Conservation (phyloP, 2,797 vertebrate species). For the Agapornis canus region DNA sequence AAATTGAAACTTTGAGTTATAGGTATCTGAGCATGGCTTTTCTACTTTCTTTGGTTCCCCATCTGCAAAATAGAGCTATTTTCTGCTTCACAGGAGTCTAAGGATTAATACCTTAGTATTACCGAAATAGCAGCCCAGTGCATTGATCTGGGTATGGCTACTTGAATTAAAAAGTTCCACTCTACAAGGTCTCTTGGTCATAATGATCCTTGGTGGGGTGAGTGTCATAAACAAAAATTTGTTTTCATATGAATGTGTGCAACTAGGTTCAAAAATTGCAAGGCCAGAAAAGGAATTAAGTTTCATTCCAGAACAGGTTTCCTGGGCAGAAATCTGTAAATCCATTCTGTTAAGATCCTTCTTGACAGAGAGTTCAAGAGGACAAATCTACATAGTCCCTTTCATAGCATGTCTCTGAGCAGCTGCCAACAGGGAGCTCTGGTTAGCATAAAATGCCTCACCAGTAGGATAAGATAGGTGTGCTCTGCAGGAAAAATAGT, state of each 20-base stretch:
- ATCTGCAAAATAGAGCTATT: slow-evolving; percentile 31
- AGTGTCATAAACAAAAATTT: not conserved
- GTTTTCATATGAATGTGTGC: not conserved
- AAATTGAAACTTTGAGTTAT: slow-evolving; percentile 12
- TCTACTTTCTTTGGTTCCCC: not conserved
- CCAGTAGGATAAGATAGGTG: not conserved
- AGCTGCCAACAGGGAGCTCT: not conserved
- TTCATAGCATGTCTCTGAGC: not conserved
- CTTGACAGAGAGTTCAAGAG: not conserved
- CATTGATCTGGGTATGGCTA: not conserved
- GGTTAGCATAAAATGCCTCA: accelerated
- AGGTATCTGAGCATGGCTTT: not conserved
- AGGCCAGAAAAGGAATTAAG: not conserved
- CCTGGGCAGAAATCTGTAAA: not conserved
- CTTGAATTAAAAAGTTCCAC: slow-evolving; percentile 21
- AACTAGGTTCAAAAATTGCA: not conserved
- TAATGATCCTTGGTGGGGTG: not conserved
- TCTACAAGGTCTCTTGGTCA: not conserved
- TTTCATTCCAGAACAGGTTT: not conserved
- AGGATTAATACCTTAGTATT: slow-evolving; percentile 11
- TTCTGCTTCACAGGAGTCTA: slow-evolving; percentile 32
- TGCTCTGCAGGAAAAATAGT: not conserved
- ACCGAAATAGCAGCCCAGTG: not conserved
- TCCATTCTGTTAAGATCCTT: not conserved
- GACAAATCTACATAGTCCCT: not conserved